phyloP scores from a whole-genome alignment of 2,113 vertebrate genomes.

The Limnothrissa miodon region DNA sequence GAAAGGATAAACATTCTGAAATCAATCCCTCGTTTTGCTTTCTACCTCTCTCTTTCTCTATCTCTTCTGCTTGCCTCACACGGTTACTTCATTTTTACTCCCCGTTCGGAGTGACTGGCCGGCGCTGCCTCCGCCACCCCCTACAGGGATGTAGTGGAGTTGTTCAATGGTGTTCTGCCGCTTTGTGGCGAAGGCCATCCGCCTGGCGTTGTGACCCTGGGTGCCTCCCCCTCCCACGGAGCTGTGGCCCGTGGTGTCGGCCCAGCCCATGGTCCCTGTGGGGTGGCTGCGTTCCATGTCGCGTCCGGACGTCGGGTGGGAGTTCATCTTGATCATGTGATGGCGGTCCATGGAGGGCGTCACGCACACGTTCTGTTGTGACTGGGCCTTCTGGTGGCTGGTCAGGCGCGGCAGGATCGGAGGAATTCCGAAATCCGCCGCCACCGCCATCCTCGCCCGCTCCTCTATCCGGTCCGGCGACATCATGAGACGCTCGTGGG shows the following conservation, averaged over 20 bases:
- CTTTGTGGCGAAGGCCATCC: conserved; percentile 82
- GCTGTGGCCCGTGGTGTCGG: conserved; percentile 59
- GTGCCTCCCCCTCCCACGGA: conserved; percentile 57
- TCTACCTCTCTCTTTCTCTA: background rate
- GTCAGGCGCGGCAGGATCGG: conserved; percentile 69
- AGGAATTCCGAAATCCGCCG: conserved; percentile 56
- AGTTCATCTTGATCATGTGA: conserved; percentile 87
- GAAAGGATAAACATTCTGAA: background rate
- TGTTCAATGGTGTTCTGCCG: conserved; percentile 88
- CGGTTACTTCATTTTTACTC: conserved; percentile 88
- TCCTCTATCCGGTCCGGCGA: conserved; percentile 62
- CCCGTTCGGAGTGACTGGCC: conserved; percentile 73
- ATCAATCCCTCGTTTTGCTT: conserved; percentile 9
- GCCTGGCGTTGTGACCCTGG: conserved; percentile 60
- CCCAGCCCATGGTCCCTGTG: conserved; percentile 62
- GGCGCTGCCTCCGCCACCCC: conserved; percentile 59
- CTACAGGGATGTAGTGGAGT: conserved; percentile 84
- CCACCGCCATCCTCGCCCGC: conserved; percentile 24
- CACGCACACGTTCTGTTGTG: conserved; percentile 80
- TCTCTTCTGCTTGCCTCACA: conserved; percentile 64
- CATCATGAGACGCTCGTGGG: conserved; percentile 68
- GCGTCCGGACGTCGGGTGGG: conserved; percentile 75
- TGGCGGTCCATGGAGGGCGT: conserved; percentile 79
- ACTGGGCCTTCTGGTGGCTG: conserved; percentile 79
- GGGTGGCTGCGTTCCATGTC: conserved; percentile 64